Evolutionary conservation across 2,113 vertebrate genomes (phyloP), one percentile per base, ranked within the genome.

Genomic region (Anolis sagrei): DNA sequence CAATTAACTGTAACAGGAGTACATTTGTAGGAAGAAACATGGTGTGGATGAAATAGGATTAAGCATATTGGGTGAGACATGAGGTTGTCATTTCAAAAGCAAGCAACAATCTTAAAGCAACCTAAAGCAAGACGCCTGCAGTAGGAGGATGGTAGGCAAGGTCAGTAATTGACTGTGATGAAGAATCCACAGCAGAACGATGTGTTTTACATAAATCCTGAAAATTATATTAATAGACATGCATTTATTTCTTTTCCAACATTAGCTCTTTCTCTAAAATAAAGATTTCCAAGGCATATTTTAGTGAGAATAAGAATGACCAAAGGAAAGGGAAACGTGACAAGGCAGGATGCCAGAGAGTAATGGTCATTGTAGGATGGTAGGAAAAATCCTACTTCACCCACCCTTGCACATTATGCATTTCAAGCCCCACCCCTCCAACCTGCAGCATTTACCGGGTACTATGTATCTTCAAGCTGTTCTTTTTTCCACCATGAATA

Each of bases 41-140:
- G 39, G 1, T 72, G 75, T 5, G 81, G 78, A 34, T 4, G 23
- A 16, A 51, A 5, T 27, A 10, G 75, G 2, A 4, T 83, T 78
- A 0, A 0, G 7, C 14, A 0, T 1, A 1, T 4, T 54, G 81
- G 49, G 23, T 5, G 34, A 44, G 70, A 58, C 32, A 34, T 36
- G 48, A 11, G 1, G 21, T 73, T 44, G 14, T 14, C 32, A 74
- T 44, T 82, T 74, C 3, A 32, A 68, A 68, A 11, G 23, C 64
- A 68, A 68, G 29, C 23, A 25, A 29, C 29, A 27, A 29, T 68
- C 64, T 11, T 44, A 62, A 32, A 25, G 10, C 29, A 27, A 29
- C 29, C 64, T 11, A 61, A 62, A 32, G 23, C 54, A 44, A n/a
- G 21, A 16, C 27, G 7, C 16, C 1, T 81, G 64, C 48, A 34